Evolutionary conservation across 2,797 vertebrate species (phyloP), one percentile per base, ranked within the genome.

Genomic region (Galaxias olidus): DNA sequence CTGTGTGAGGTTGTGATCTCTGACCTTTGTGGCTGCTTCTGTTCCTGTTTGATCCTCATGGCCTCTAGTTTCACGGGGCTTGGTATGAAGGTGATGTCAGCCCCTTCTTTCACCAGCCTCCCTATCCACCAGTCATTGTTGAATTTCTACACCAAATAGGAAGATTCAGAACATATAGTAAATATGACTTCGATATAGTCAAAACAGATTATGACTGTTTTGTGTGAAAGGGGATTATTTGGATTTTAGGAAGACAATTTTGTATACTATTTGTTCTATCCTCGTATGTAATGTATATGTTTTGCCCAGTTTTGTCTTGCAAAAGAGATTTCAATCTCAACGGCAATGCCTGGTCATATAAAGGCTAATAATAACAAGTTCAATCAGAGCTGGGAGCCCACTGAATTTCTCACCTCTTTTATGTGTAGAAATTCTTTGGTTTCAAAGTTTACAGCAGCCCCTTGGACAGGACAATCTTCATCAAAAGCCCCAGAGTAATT

Each of bases 101-200:
- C 94, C 40, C 96, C 96, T 83, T 98, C 96, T 87, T 98, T 98
- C 84, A 98, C 96, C 88, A 97, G 92, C 84, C 96, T 85, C 75
- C 96, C 96, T 9, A 98, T 97, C 96, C 96, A 98, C 96, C 96
- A 98, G 74, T 98, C 96, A 93, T 98, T 97, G 91, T 93, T 98
- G 89, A 94, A 97, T 88, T 98, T 98, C 96, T 98, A 81, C 44
- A 75, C 0, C 44, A 30, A 18, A 30, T 30, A 30, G 30, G 30
- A 30, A 2, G 30, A 30, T 30, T 30, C 30, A 30, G 30, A 30
- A 30, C 6, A 30, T 30, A 30, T 6, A 30, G 30, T 30, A 30
- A 30, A 30, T 30, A 30, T 30, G 2, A 30, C 30, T 30, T n/a
- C n/a, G n/a, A n/a, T n/a, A n/a, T n/a, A n/a, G n/a, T n/a, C n/a